Percentiles rank a stretch among this genome's conserved stretches.
Evolutionary conservation across 2,888 invertebrate species (phyloP).

Genomic region (Anoplius nigerrimus): DNA sequence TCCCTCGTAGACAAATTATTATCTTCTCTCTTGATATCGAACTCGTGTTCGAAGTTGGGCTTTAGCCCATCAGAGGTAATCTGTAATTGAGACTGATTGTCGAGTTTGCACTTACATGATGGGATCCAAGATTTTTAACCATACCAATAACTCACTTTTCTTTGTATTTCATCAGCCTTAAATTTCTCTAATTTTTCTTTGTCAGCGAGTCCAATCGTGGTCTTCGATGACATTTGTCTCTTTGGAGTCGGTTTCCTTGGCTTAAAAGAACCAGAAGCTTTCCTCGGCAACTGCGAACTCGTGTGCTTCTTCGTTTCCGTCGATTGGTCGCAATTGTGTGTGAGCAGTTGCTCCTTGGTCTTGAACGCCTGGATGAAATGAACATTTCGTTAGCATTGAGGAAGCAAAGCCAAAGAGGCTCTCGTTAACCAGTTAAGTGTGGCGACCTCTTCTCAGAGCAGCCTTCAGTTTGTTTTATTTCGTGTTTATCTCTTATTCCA

Average conservation of each 20-base stretch:
- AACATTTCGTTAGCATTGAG: neutral
- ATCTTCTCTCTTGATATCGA: conserved; percentile 47
- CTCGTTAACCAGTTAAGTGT: too few relatives aligned
- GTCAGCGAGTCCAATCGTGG: conserved; percentile 57
- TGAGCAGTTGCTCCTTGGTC: conserved; percentile 68
- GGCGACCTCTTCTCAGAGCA: too few relatives aligned
- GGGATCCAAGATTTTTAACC: too few relatives aligned
- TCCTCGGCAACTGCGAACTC: conserved; percentile 69
- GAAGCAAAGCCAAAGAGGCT: too few relatives aligned
- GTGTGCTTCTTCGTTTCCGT: conserved; percentile 62
- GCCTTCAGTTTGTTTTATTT: too few relatives aligned
- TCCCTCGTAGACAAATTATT: conserved; percentile 52
- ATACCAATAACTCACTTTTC: conserved; percentile 54
- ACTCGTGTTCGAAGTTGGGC: conserved; percentile 47
- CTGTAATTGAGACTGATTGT: conserved; percentile 34
- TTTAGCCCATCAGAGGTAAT: conserved; percentile 48
- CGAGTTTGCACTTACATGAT: neutral
- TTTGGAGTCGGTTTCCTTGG: conserved; percentile 70
- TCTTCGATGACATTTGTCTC: conserved; percentile 66
- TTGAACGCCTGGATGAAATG: conserved; percentile 62
- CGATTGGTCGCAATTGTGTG: conserved; percentile 69
- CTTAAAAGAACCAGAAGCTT: conserved; percentile 71
- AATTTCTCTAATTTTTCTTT: conserved; percentile 66
- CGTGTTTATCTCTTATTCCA: too few relatives aligned
- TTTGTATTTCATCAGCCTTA: conserved; percentile 62